A percentile compares a stretch with the other conserved stretches of the same genome.
Conservation (phyloP, 2,113 vertebrate species). For the Perognathus longimembris region DNA sequence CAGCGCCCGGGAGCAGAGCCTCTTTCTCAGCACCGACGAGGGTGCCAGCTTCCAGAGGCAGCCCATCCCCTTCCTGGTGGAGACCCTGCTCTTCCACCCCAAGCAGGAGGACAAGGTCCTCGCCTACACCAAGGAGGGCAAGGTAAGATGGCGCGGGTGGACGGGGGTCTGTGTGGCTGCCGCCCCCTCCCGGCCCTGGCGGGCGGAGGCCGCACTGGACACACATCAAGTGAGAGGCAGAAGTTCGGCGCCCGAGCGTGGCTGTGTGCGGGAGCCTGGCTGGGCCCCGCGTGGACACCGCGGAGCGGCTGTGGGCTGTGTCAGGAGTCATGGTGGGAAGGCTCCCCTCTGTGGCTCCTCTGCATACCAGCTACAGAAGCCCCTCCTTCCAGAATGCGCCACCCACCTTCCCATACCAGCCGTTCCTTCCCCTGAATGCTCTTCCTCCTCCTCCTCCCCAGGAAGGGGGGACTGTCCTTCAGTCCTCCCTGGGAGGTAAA, state of each 20-base stretch:
- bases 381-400: background rate
- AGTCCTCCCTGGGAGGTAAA: background rate
- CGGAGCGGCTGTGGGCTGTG: rapidly evolving
- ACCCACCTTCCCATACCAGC: rapidly evolving
- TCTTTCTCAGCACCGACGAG: constrained; percentile 96
- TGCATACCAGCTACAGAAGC: no score
- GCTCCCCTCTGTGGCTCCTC: background rate
- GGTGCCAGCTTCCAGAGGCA: constrained; percentile 96
- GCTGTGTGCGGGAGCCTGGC: rapidly evolving
- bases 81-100: constrained; percentile 95
- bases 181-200: background rate
- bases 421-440: background rate
- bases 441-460: background rate
- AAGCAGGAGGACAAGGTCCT: constrained; percentile 96
- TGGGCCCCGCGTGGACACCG: rapidly evolving
- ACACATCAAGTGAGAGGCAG: background rate
- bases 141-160: constrained; percentile 83
- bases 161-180: rapidly evolving
- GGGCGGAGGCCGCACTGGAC: background rate
- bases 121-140: constrained; percentile 93
- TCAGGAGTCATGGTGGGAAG: rapidly evolving
- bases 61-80: constrained; percentile 91
- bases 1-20: constrained; percentile 93
- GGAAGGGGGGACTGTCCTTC: rapidly evolving
- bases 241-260: background rate